Evolutionary conservation across 2,113 vertebrate species (phyloP), one percentile per base, ranked within the genome.

Genomic region (Chinchilla lanigera): DNA sequence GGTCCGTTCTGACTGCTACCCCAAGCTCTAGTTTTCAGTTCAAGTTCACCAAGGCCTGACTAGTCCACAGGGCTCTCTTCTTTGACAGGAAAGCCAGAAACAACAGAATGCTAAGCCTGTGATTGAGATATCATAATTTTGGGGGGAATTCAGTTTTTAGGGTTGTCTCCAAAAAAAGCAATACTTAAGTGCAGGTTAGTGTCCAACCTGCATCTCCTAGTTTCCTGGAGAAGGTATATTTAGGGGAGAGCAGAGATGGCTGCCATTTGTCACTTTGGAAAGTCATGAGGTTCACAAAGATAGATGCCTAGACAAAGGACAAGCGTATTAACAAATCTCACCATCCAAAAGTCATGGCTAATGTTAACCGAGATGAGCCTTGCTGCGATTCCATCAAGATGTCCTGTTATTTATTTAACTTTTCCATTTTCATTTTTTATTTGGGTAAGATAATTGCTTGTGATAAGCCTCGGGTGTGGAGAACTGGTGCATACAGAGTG

Each of bases 361-460:
- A 97, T 97, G 98, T 98, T 98, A 98, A 98, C 98, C 94, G 96
- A 97, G 98, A 95, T 92, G 97, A 97, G 97, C 97, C 94, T 98
- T 95, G 97, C 97, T 73, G 93, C 90, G 98, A 98, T 99, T 98
- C 98, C 97, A 98, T 98, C 98, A 98, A 97, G 98, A 98, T 98
- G 98, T 97, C 97, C 98, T 98, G 98, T 98, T 99, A 98, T 99
- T 98, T 99, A 98, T 98, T 99, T 98, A 98, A 99, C 98, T 98
- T 99, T 98, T 97, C 98, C 98, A 98, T 98, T 99, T 98, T 98
- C 98, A 97, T 97, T 98, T 98, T 98, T 98, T 99, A 98, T 99
- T 99, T 99, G 98, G 98, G 98, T 98, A 98, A 99, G 98, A 99
- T 99, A 99, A 99, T 99, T 99, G 98, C 98, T 94, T 98, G 56